phyloP scores from a whole-genome alignment of 37 sponge, comb jelly and placozoan species.

The Beroe forskalii region DNA sequence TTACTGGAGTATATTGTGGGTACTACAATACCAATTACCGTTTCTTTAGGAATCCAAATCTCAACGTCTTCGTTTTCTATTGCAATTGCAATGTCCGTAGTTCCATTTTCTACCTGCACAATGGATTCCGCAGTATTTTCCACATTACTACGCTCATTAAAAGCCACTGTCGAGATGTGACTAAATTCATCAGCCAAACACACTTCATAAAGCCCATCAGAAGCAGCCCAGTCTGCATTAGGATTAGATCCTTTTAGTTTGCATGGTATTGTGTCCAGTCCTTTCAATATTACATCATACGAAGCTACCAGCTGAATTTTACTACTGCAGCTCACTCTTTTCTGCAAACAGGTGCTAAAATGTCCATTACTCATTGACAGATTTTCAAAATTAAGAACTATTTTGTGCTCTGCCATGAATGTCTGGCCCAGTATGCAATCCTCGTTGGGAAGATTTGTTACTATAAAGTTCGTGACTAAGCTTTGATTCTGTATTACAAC shows the following conservation, averaged over 20 bases:
- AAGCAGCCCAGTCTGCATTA: background rate
- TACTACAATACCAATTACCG: background rate
- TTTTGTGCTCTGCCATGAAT: background rate
- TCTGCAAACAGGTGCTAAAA: background rate
- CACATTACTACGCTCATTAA: background rate
- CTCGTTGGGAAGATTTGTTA: background rate
- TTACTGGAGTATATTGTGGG: background rate
- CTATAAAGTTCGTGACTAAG: background rate
- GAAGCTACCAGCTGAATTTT: background rate
- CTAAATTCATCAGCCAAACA: background rate
- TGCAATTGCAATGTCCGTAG: background rate
- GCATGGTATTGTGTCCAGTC: background rate
- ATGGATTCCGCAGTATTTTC: background rate
- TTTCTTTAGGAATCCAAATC: background rate
- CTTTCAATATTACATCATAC: background rate
- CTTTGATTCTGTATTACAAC: background rate
- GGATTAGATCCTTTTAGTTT: background rate
- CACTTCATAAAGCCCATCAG: background rate
- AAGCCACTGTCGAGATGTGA: background rate
- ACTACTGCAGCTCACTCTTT: background rate
- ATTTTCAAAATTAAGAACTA: background rate
- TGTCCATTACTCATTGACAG: background rate
- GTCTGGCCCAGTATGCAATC: slow-evolving; percentile 22
- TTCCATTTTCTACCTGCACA: slow-evolving; percentile 7
- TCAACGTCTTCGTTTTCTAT: background rate